Evolutionary conservation across 2,888 invertebrate genomes (phyloP), one percentile per base, ranked within the genome.

Genomic region (Galerucella nymphaeae): DNA sequence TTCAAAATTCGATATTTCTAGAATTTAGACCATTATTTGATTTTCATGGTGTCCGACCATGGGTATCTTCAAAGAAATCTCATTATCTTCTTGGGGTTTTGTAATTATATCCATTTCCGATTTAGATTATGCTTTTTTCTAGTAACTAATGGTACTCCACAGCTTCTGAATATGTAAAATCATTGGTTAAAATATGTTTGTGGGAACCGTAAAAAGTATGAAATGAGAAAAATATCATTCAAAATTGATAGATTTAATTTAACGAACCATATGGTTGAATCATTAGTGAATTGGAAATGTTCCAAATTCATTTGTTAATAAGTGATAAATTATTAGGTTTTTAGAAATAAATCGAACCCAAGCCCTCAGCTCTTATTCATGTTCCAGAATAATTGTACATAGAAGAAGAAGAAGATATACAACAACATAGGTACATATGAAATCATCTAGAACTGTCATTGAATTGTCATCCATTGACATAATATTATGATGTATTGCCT

Each of bases 11-110:
- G 71, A 68, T 72, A 58, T 72, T 64, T 58, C 18, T 38, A 23
- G 63, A 68, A 67, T 70, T 50, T 41, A n/a, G 61, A 10, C 42
- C 41, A 55, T 61, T 50, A 73, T 64, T 72, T 63, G 69, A 76
- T 74, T 76, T 75, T 71, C 70, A 76, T 73, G 77, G 77, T 75
- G 73, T 71, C 75, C 68, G 74, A 72, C 71, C 71, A 55, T 68
- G 63, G 45, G 58, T 48, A 64, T 70, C 65, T 67, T 70, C 48
- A 74, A 71, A 73, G 74, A 72, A 75, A 71, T 59, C 50, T 62
- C 59, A 75, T 75, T 74, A 73, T 71, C 61, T 59, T 67, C 65
- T 67, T 10, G 23, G 58, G 50, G 45, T 38, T 61, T 65, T 16
- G 70, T 57, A 50, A 68, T 62, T 66, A 66, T 65, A 57, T 63